These are phyloP conservation scores for Styela plicata DNA, from an alignment of 23 tunicate genomes.

Conservation along the genomic window DNA sequence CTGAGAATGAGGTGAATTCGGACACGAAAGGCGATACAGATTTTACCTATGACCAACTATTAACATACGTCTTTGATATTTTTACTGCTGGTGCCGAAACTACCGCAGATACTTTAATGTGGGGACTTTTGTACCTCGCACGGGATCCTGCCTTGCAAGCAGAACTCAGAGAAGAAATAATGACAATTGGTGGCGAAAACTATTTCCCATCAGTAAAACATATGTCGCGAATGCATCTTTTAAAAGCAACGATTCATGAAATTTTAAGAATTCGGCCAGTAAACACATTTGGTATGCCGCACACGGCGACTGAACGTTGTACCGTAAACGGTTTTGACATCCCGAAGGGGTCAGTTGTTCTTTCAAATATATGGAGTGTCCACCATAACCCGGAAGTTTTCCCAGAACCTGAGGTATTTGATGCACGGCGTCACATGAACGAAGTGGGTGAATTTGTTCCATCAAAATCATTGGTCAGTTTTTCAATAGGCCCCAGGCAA, in stretches of 20 bases:
- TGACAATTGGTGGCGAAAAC: background rate
- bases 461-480: slow-evolving; percentile 1
- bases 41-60: slow-evolving; percentile 8
- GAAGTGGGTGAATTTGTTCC: background rate
- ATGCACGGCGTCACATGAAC: slow-evolving; percentile 18
- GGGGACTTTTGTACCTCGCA: slow-evolving; percentile 16
- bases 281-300: slow-evolving; percentile 7
- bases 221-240: background rate
- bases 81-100: slow-evolving; percentile 39
- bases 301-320: slow-evolving; percentile 6
- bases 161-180: slow-evolving; percentile 24
- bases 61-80: slow-evolving; percentile 7
- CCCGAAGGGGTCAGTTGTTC: slow-evolving; percentile 9
- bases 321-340: slow-evolving; percentile 7
- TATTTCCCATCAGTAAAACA: background rate
- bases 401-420: slow-evolving; percentile 32
- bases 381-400: slow-evolving; percentile 14
- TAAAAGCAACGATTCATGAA: slow-evolving; percentile 31
- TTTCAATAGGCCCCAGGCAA: slow-evolving; percentile 23
- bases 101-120: slow-evolving; percentile 25
- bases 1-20: background rate
- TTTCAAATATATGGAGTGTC: slow-evolving; percentile 30
- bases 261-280: slow-evolving; percentile 22
- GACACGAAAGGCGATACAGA: background rate
- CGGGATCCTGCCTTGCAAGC: background rate